Evolutionary conservation across 2,888 invertebrate species (phyloP).

Genomic region (Orgyia antiqua): DNA sequence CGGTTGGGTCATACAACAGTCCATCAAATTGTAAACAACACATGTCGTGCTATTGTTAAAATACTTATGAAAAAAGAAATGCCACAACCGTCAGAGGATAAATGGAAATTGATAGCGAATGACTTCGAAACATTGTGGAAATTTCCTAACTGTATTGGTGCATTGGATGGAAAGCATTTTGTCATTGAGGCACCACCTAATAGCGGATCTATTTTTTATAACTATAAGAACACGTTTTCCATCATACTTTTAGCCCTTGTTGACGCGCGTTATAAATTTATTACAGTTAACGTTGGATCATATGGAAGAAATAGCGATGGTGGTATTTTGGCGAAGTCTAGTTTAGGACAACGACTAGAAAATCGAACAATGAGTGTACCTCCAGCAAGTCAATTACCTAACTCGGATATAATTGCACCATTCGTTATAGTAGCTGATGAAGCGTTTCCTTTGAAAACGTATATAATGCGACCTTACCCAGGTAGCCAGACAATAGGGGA

Average conservation of each 20-base stretch:
- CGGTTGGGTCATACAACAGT: constrained; percentile 3
- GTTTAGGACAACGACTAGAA: constrained; percentile 18
- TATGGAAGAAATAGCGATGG: constrained; percentile 26
- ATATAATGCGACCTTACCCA: constrained; percentile 7
- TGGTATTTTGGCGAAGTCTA: constrained; percentile 18
- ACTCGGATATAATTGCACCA: constrained; percentile 11
- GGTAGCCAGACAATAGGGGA: constrained; percentile 13
- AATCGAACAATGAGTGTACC: too few relatives aligned
- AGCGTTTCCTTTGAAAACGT: constrained; percentile 16
- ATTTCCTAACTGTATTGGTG: constrained; percentile 23
- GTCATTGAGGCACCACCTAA: neutral
- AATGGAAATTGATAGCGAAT: constrained; percentile 10
- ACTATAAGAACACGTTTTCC: constrained; percentile 12
- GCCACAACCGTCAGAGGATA: constrained; percentile 6
- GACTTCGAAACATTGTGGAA: constrained; percentile 8
- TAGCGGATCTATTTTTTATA: neutral
- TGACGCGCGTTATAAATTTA: constrained; percentile 22
- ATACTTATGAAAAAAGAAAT: constrained; percentile 3
- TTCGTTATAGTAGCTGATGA: constrained; percentile 20
- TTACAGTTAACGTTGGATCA: constrained; percentile 22
- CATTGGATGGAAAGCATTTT: too few relatives aligned
- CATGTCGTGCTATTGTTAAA: neutral
- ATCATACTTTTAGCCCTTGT: constrained; percentile 18
- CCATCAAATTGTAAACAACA: constrained; percentile 2
- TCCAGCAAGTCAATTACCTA: constrained; percentile 13